phyloP scores from a whole-genome alignment of 2,113 vertebrate species.

The Silurus meridionalis region DNA sequence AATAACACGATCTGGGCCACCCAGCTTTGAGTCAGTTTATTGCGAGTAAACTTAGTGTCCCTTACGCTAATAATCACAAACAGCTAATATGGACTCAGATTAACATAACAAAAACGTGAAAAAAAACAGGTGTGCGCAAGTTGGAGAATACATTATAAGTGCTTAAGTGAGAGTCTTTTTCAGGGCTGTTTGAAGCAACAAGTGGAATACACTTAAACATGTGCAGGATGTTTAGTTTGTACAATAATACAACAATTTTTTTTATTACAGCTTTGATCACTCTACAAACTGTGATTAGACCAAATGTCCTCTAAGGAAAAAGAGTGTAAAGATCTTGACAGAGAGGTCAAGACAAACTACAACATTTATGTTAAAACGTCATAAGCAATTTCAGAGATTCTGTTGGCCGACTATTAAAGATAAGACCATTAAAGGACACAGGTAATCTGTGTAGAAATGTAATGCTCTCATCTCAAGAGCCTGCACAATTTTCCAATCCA shows the following conservation, averaged over 20 bases:
- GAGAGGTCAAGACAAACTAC: conserved; percentile 43
- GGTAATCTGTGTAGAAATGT: background rate
- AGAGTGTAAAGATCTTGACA: conserved; percentile 43
- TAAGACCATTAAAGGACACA: conserved; percentile 24
- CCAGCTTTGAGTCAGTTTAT: background rate
- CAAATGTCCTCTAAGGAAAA: conserved; percentile 36
- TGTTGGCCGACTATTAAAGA: conserved; percentile 42
- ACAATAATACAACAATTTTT: conserved; percentile 58
- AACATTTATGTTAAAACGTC: conserved; percentile 55
- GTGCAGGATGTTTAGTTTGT: background rate
- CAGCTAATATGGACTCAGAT: background rate
- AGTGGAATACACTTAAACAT: background rate
- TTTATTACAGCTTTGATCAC: conserved; percentile 53
- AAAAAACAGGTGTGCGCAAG: background rate
- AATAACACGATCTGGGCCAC: background rate
- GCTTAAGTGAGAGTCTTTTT: background rate
- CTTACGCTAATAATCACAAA: background rate
- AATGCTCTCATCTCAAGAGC: background rate
- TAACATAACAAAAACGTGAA: background rate
- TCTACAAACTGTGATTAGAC: background rate
- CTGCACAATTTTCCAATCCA: background rate
- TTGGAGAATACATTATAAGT: conserved; percentile 1
- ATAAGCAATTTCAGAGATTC: conserved; percentile 47
- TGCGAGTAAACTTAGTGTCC: background rate
- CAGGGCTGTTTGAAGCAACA: background rate